Evolutionary conservation across 2,888 invertebrate genomes (phyloP).

Genomic region (Ligdia adustata): DNA sequence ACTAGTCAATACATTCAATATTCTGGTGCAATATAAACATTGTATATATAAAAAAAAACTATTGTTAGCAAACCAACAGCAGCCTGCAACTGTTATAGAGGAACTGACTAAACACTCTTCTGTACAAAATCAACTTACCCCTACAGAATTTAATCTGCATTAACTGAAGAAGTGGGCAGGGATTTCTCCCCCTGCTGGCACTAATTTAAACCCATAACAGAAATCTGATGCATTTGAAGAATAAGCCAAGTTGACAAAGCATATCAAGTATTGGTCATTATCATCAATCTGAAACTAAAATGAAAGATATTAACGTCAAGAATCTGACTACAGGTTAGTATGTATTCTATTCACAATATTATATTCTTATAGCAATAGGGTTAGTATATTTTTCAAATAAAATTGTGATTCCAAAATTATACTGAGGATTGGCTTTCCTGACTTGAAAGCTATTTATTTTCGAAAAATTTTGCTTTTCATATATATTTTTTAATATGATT

Average conservation of each 20-base stretch:
- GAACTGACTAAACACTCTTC: conserved; percentile 49
- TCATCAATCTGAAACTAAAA: conserved; percentile 67
- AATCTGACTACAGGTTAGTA: conserved; percentile 69
- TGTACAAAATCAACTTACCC: conserved; percentile 56
- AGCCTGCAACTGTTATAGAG: conserved; percentile 49
- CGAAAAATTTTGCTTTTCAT: too few relatives aligned
- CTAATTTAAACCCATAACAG: conserved; percentile 47
- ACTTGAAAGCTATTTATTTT: too few relatives aligned
- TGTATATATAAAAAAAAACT: conserved; percentile 22
- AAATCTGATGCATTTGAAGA: conserved; percentile 71
- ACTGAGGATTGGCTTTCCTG: too few relatives aligned
- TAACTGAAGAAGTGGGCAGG: conserved; percentile 73
- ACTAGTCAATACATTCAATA: conserved; percentile 71
- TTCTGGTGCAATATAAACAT: conserved; percentile 28
- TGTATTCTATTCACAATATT: too few relatives aligned
- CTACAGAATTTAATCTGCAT: conserved; percentile 72
- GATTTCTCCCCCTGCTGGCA: conserved; percentile 44
- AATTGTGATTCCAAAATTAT: too few relatives aligned
- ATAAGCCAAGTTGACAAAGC: conserved; percentile 75
- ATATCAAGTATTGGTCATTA: conserved; percentile 66
- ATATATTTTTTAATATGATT: too few relatives aligned
- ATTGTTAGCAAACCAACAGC: too few relatives aligned
- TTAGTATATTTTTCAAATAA: too few relatives aligned
- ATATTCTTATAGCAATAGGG: too few relatives aligned
- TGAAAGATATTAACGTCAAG: conserved; percentile 80